Conservation (phyloP, 1,140 invertebrate genomes). For the Papilio aristodemus region DNA sequence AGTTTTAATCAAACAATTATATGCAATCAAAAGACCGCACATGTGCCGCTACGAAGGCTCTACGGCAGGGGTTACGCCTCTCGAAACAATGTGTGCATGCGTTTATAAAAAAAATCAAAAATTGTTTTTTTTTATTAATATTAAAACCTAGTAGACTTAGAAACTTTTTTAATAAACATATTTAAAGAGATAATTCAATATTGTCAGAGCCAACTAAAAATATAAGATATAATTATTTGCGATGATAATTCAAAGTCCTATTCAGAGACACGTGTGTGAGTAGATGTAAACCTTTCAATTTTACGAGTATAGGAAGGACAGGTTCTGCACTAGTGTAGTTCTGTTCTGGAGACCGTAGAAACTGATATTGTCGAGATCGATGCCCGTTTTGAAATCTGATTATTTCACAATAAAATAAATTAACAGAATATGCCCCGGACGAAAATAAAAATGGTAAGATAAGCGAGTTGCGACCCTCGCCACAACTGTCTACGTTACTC, state of each 20-base stretch:
- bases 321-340: no score
- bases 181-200: no score
- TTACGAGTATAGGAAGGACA: background rate
- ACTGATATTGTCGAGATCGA: slow-evolving; percentile 29
- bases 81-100: background rate
- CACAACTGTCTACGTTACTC: slow-evolving; percentile 35
- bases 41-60: slow-evolving; percentile 29
- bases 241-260: no score
- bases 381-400: background rate
- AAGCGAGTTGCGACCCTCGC: slow-evolving; percentile 36
- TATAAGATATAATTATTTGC: no score
- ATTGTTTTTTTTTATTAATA: background rate
- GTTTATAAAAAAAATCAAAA: background rate
- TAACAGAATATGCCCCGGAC: slow-evolving; percentile 23
- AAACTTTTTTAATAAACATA: no score
- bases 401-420: slow-evolving; percentile 20
- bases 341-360: background rate
- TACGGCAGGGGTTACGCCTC: slow-evolving; percentile 1
- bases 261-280: no score
- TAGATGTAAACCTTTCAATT: background rate
- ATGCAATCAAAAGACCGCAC: background rate
- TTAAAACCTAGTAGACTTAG: no score
- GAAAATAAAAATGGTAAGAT: slow-evolving; percentile 9
- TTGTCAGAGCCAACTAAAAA: no score
- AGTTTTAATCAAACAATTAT: background rate